These are phyloP conservation scores for Oligia fasciuncula DNA, from an alignment of 2,888 invertebrate genomes.

Conservation along the genomic window DNA sequence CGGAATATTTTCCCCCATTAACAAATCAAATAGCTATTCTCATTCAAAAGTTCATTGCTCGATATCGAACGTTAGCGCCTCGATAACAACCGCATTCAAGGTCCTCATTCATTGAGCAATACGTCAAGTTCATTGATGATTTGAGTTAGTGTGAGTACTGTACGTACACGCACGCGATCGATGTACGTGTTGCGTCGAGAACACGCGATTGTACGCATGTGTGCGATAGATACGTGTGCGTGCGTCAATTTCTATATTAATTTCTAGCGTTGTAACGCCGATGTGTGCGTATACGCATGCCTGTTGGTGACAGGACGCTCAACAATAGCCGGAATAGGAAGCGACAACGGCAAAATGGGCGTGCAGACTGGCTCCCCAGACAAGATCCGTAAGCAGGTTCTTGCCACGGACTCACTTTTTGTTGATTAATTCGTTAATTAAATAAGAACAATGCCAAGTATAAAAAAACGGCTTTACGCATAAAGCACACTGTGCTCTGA, in stretches of 20 bases:
- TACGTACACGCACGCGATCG: constrained; percentile 52
- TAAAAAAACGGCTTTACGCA: constrained; percentile 78
- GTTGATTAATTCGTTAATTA: constrained; percentile 78
- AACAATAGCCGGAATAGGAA: constrained; percentile 90
- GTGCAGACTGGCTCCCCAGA: constrained; percentile 81
- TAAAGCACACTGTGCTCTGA: constrained; percentile 75
- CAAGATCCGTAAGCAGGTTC: constrained; percentile 85
- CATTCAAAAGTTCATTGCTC: constrained; percentile 81
- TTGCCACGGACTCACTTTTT: constrained; percentile 77
- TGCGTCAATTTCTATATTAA: constrained; percentile 65
- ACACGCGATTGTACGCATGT: constrained; percentile 51
- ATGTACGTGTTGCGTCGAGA: constrained; percentile 48
- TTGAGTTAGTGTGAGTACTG: constrained; percentile 68
- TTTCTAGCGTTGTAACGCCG: constrained; percentile 58
- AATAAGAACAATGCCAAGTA: constrained; percentile 73
- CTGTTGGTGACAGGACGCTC: constrained; percentile 84
- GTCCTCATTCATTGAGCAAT: constrained; percentile 80
- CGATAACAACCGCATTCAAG: constrained; percentile 83
- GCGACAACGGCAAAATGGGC: constrained; percentile 84
- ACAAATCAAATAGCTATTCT: constrained; percentile 55
- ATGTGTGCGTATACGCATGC: constrained; percentile 78
- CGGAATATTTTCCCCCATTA: constrained; percentile 49
- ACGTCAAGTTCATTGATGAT: constrained; percentile 85
- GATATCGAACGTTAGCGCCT: constrained; percentile 74
- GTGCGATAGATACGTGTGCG: constrained; percentile 61